A percentile compares a stretch with the other conserved stretches of the same genome.
phyloP scores from a whole-genome alignment of 2,888 invertebrate species.

The Pecten maximus region DNA sequence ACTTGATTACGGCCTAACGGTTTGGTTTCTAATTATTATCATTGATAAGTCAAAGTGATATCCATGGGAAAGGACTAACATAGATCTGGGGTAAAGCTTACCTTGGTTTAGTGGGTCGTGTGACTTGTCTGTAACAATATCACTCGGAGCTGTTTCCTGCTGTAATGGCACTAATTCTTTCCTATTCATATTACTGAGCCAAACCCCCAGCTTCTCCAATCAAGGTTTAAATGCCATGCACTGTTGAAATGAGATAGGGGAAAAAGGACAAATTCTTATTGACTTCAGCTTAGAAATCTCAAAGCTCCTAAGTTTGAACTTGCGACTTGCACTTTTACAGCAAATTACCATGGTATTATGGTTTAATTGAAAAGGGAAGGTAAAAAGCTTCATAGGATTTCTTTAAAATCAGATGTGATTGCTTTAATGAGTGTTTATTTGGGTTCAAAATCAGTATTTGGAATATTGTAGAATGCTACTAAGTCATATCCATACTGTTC shows the following conservation, averaged over 20 bases:
- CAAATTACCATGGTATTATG: neutral
- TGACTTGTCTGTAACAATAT: neutral
- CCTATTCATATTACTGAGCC: neutral
- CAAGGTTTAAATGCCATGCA: neutral
- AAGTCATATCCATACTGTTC: too few relatives aligned
- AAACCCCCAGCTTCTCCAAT: neutral
- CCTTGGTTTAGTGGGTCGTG: neutral
- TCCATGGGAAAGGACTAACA: neutral
- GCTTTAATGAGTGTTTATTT: too few relatives aligned
- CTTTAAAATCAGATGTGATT: neutral
- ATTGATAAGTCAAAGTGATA: neutral
- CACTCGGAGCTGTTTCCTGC: neutral
- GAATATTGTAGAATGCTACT: too few relatives aligned
- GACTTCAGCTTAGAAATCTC: neutral
- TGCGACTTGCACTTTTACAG: neutral
- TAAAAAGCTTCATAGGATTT: neutral
- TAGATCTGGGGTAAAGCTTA: neutral
- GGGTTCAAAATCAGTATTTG: too few relatives aligned
- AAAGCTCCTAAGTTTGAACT: neutral
- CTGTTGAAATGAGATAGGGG: neutral
- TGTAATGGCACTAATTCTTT: neutral
- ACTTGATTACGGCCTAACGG: neutral
- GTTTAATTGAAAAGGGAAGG: neutral
- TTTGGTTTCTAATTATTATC: neutral
- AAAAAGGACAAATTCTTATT: neutral